Evolutionary conservation across 2,113 vertebrate species (phyloP).

Genomic region (Rana temporaria): DNA sequence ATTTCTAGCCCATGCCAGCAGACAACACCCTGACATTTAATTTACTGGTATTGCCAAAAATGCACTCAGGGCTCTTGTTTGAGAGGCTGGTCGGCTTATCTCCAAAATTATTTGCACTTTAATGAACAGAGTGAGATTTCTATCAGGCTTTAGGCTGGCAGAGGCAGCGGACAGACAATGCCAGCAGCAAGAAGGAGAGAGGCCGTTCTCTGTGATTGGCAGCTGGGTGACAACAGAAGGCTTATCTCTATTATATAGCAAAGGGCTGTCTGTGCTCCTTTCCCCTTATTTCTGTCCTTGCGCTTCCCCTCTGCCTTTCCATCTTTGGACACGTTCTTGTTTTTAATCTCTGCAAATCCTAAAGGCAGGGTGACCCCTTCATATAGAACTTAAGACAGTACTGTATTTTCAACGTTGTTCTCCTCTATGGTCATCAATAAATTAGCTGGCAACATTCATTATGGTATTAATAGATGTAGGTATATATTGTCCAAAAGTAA

Average conservation of each 20-base stretch:
- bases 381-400: too few species aligned
- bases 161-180: slow-evolving; percentile 35
- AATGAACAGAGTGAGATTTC: slow-evolving; percentile 62
- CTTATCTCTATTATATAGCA: slow-evolving; percentile 12
- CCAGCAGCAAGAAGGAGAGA: slow-evolving; percentile 42
- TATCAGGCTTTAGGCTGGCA: slow-evolving; percentile 32
- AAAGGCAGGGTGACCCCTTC: not conserved
- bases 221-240: slow-evolving; percentile 40
- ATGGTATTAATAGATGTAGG: not conserved
- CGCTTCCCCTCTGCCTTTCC: not conserved
- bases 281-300: not conserved
- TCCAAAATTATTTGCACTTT: slow-evolving; percentile 60
- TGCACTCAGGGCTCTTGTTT: slow-evolving; percentile 56
- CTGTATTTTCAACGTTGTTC: too few species aligned
- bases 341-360: not conserved
- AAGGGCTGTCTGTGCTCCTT: not conserved
- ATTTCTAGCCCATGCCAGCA: slow-evolving; percentile 60
- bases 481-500: not conserved
- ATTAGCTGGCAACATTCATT: too few species aligned
- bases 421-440: too few species aligned
- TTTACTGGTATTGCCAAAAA: slow-evolving; percentile 63
- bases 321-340: not conserved
- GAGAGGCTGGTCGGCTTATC: slow-evolving; percentile 49
- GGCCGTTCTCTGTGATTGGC: slow-evolving; percentile 27
- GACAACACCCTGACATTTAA: slow-evolving; percentile 76